These are phyloP conservation scores for Lochmaea capreae DNA, from an alignment of 2,888 invertebrate genomes.

Conservation along the genomic window DNA sequence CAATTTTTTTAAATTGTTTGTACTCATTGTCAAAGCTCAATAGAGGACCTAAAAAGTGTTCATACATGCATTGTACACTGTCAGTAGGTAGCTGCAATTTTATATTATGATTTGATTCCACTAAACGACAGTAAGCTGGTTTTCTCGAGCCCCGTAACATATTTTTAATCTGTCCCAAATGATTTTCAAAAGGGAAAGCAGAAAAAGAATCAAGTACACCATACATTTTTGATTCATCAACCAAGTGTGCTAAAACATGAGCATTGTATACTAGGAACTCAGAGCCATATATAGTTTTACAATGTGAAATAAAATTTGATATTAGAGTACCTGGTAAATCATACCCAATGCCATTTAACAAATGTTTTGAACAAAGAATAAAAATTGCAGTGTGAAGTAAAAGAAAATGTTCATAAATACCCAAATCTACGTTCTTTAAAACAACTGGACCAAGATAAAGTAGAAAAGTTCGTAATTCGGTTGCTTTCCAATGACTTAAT, in stretches of 20 bases:
- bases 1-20: slow-evolving; percentile 25
- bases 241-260: slow-evolving; percentile 43
- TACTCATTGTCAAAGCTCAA: slow-evolving; percentile 23
- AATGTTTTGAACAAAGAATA: slow-evolving; percentile 22
- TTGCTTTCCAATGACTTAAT: slow-evolving; percentile 22
- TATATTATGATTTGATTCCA: slow-evolving; percentile 24
- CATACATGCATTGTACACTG: slow-evolving; percentile 20
- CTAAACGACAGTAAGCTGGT: slow-evolving; percentile 29
- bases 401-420: slow-evolving; percentile 30
- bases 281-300: slow-evolving; percentile 39
- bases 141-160: slow-evolving; percentile 16
- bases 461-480: slow-evolving; percentile 21
- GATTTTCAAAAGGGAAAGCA: slow-evolving; percentile 45
- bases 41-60: slow-evolving; percentile 23
- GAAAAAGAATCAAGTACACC: slow-evolving; percentile 42
- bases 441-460: slow-evolving; percentile 28
- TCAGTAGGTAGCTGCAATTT: slow-evolving; percentile 13
- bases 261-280: slow-evolving; percentile 43
- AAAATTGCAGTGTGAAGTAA: slow-evolving; percentile 23
- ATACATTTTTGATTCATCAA: slow-evolving; percentile 41
- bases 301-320: slow-evolving; percentile 19
- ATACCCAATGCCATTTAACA: slow-evolving; percentile 9
- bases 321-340: no score
- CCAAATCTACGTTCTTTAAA: slow-evolving; percentile 21
- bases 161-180: no score